Percentiles rank a stretch among this genome's conserved stretches.
Conservation (phyloP, 2,888 invertebrate genomes). For the Drosophila koepferae region DNA sequence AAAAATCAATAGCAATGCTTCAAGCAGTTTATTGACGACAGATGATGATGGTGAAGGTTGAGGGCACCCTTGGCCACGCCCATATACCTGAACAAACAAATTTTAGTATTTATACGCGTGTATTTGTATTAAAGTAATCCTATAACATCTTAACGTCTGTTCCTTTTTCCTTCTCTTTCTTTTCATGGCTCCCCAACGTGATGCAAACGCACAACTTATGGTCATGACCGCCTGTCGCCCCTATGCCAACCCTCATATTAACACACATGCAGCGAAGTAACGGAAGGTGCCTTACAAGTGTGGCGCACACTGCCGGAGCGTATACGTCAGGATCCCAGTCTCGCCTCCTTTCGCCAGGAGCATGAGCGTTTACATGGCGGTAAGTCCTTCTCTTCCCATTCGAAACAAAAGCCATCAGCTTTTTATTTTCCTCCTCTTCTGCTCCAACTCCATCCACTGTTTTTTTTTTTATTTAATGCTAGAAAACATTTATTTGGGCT, state of each 20-base stretch:
- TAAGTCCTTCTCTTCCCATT: conserved; percentile 61
- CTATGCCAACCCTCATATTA: neutral
- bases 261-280: conserved; percentile 86
- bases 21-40: conserved; percentile 51
- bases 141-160: conserved; percentile 63
- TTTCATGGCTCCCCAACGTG: conserved; percentile 72
- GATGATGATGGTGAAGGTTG: conserved; percentile 10
- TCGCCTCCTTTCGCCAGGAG: conserved; percentile 87
- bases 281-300: conserved; percentile 88
- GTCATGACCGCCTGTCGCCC: conserved; percentile 8
- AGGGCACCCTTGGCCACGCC: conserved; percentile 39
- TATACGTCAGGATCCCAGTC: conserved; percentile 89
- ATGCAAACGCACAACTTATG: conserved; percentile 58
- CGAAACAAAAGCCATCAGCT: conserved; percentile 19
- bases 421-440: neutral
- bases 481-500: conserved; percentile 42
- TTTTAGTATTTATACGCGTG: conserved; percentile 37
- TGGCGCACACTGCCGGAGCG: conserved; percentile 89
- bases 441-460: neutral
- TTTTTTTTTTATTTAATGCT: conserved; percentile 11
- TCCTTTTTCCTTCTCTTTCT: conserved; percentile 13
- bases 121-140: conserved; percentile 66
- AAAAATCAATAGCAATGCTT: conserved; percentile 65
- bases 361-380: conserved; percentile 85
- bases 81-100: conserved; percentile 64